Evolutionary conservation across 1,140 invertebrate genomes (phyloP).

Genomic region (Dendroctonus valens): DNA sequence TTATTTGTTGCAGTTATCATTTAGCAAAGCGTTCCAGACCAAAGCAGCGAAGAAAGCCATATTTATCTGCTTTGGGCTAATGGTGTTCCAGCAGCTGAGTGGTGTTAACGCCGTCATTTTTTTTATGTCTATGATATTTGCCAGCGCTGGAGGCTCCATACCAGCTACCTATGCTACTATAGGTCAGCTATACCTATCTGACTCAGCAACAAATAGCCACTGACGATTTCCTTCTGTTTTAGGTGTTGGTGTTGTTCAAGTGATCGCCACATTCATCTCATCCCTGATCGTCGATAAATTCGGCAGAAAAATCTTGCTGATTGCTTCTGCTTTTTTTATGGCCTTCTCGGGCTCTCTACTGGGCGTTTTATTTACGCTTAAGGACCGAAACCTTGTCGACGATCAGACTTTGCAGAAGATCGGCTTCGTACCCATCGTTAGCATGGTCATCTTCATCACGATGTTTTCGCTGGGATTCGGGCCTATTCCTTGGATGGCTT

Average conservation of each 20-base stretch:
- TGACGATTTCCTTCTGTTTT: slow-evolving; percentile 3
- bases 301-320: slow-evolving; percentile 68
- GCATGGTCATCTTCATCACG: slow-evolving; percentile 73
- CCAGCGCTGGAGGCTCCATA: slow-evolving; percentile 46
- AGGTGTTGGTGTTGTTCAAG: slow-evolving; percentile 68
- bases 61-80: slow-evolving; percentile 59
- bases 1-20: too few relatives aligned
- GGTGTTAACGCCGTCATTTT: slow-evolving; percentile 63
- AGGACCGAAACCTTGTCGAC: slow-evolving; percentile 47
- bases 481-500: slow-evolving; percentile 77
- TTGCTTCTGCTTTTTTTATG: slow-evolving; percentile 66
- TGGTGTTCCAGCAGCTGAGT: slow-evolving; percentile 70
- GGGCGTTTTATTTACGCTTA: slow-evolving; percentile 64
- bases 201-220: background rate
- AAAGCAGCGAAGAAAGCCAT: slow-evolving; percentile 56
- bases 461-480: slow-evolving; percentile 79
- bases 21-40: slow-evolving; percentile 49
- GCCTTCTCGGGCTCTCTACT: slow-evolving; percentile 61
- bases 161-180: slow-evolving; percentile 62
- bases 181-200: slow-evolving; percentile 45
- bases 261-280: slow-evolving; percentile 66
- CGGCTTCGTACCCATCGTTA: slow-evolving; percentile 68
- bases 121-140: slow-evolving; percentile 56
- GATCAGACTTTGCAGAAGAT: slow-evolving; percentile 33
- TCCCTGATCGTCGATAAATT: slow-evolving; percentile 65